Evolutionary conservation across 2,888 invertebrate species (phyloP), one percentile per base, ranked within the genome.

Genomic region (Drosophila greeni): DNA sequence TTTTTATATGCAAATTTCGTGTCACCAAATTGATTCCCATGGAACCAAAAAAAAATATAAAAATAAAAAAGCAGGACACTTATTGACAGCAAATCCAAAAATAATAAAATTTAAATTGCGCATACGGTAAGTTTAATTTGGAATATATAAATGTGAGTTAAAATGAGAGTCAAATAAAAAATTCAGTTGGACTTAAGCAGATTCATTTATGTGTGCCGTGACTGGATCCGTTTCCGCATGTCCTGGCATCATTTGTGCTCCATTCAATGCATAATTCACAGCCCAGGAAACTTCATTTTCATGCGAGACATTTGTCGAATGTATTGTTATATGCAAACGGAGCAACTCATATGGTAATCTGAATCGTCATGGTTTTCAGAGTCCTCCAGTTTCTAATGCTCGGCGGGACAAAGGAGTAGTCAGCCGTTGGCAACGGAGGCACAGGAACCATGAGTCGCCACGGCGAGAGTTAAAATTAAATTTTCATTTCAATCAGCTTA

Each of bases 401-500:
- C 23, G 23, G 6, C 12, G n/a, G 8, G 4, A 20, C 26, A 58
- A 36, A 16, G 11, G 59, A 34, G 33, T 59, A 26, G 9, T n/a
- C 9, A 20, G 4, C 18, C 33, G 5, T 29, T 37, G 55, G 29
- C 24, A 14, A 29, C 20, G 31, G 14, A 2, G 18, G 5, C 16
- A 16, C 43, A 26, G 26, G 6, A 43, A 12, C 16, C 26, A 12
- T 26, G 16, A 59, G 23, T 31, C 31, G 1, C 16, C n/a, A 23
- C 23, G 23, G 12, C 24, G 11, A 12, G 29, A 57, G 43, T 12
- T 60, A 29, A 61, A 60, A 31, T 61, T 61, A 61, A 45, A 59
- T 37, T 53, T 53, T 42, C 16, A 62, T 53, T 42, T 53, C 42
- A 29, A 52, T 24, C 53, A 34, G 66, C 54, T 53, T 62, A 40